Evolutionary conservation across 1,140 invertebrate genomes (phyloP).

Genomic region (Aporrectodea caliginosa): DNA sequence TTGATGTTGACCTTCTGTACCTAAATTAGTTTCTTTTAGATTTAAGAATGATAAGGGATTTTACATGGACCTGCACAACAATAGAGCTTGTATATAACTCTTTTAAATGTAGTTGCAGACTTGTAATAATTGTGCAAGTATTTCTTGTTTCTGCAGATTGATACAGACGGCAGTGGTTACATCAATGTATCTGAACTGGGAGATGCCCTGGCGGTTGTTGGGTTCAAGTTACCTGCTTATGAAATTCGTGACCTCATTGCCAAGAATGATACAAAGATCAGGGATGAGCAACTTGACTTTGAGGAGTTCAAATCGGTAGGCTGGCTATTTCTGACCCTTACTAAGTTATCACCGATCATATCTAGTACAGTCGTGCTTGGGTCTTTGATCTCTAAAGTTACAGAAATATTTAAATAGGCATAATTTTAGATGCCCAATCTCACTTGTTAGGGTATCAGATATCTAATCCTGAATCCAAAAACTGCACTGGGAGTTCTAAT

Average conservation of each 20-base stretch:
- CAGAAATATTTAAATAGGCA: not conserved
- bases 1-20: too few species aligned
- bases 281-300: conserved; percentile 72
- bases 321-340: not conserved
- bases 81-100: too few species aligned
- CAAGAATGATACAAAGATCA: conserved; percentile 68
- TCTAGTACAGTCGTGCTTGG: not conserved
- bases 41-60: too few species aligned
- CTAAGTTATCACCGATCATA: not conserved
- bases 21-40: too few species aligned
- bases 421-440: too few species aligned
- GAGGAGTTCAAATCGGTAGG: conserved; percentile 75
- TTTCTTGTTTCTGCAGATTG: conserved; percentile 81
- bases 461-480: too few species aligned
- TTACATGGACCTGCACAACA: too few species aligned
- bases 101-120: too few species aligned
- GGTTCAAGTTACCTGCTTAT: conserved; percentile 90
- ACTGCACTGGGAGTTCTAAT: too few species aligned
- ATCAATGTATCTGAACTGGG: conserved; percentile 85
- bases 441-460: too few species aligned
- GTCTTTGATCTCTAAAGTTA: too few species aligned
- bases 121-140: too few species aligned
- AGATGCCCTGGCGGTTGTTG: conserved; percentile 79
- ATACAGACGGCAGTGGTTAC: conserved; percentile 82
- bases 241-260: conserved; percentile 85